Conservation (phyloP, 2,797 vertebrate genomes). For the Tragelaphus eurycerus region DNA sequence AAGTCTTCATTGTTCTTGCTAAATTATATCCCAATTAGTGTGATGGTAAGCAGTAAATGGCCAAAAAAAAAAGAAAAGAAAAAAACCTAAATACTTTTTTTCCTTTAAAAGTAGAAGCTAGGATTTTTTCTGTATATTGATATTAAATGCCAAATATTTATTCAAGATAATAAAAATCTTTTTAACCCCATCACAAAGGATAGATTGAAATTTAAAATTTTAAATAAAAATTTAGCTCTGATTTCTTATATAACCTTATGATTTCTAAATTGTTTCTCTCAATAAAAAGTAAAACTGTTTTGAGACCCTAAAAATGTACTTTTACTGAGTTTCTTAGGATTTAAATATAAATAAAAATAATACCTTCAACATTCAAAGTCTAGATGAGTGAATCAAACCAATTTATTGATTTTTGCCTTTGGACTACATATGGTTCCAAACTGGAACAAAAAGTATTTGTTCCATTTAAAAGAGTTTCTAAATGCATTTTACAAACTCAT, state of each 20-base stretch:
- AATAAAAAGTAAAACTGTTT: background rate
- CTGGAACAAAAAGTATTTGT: background rate
- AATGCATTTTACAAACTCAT: constrained; percentile 11
- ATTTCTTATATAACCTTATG: background rate
- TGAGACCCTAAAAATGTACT: background rate
- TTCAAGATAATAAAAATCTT: background rate
- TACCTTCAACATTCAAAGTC: background rate
- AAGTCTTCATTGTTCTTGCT: constrained; percentile 54
- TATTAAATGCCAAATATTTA: background rate
- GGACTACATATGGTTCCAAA: background rate
- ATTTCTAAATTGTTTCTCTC: background rate
- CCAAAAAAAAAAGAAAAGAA: background rate
- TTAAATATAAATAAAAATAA: constrained; percentile 8
- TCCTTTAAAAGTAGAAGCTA: background rate
- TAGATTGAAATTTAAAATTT: background rate
- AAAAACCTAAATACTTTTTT: background rate
- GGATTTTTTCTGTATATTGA: background rate
- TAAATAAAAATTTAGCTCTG: background rate
- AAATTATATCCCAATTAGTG: background rate
- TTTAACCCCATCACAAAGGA: background rate
- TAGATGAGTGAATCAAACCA: background rate
- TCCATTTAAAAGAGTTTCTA: constrained; percentile 3
- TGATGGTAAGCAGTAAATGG: background rate
- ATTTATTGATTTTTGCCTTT: constrained; percentile 40
- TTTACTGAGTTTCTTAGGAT: background rate